Evolutionary conservation across 2,113 vertebrate genomes (phyloP).

Genomic region (Chunga burmeisteri): DNA sequence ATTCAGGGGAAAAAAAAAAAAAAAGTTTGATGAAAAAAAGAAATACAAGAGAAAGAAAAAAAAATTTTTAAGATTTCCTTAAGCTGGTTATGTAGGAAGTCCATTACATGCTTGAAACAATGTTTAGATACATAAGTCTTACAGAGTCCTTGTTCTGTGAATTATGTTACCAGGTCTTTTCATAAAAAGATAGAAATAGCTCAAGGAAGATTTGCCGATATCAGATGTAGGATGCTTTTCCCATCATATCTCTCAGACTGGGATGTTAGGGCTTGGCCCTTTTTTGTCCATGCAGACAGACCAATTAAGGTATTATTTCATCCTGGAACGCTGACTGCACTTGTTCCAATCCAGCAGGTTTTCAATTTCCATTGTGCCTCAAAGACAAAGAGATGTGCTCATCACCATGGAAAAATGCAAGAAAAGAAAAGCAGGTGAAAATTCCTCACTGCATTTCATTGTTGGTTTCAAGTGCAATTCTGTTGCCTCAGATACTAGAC

Average conservation of each 20-base stretch:
- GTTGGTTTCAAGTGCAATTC: neutral
- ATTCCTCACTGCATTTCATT: neutral
- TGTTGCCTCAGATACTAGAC: neutral
- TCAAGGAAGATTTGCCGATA: neutral
- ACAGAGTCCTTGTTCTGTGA: neutral
- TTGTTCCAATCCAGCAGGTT: neutral
- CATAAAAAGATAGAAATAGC: neutral
- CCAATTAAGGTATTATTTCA: constrained; percentile 16
- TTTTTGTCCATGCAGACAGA: neutral
- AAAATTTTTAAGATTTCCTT: neutral
- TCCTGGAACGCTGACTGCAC: neutral
- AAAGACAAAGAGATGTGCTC: neutral
- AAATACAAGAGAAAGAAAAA: neutral
- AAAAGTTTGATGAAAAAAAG: neutral
- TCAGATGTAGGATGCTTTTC: neutral
- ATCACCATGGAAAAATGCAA: neutral
- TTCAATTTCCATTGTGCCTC: constrained; percentile 15
- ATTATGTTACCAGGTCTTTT: neutral
- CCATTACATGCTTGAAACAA: neutral
- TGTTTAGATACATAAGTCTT: neutral
- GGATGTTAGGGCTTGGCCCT: neutral
- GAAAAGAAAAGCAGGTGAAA: neutral
- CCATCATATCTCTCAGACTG: neutral
- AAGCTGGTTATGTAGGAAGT: neutral
- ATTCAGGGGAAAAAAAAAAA: neutral